These are phyloP conservation scores for Sphaerophoria rueppellii DNA, from an alignment of 2,888 invertebrate species.

Conservation along the genomic window DNA sequence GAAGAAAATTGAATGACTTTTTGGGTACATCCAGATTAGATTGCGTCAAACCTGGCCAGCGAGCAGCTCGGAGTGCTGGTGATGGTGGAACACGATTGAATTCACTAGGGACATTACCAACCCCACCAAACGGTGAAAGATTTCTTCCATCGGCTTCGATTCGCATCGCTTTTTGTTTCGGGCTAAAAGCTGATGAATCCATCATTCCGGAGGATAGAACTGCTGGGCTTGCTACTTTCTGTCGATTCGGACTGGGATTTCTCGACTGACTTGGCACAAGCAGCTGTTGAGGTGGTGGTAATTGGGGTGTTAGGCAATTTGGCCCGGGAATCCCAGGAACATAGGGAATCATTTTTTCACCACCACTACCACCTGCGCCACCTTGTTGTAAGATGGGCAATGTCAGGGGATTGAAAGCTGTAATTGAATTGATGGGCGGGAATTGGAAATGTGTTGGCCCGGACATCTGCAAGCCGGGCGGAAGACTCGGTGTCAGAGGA, in stretches of 20 bases:
- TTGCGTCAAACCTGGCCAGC: conserved; percentile 75
- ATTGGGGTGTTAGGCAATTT: conserved; percentile 83
- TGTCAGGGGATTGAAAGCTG: conserved; percentile 88
- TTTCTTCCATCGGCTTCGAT: conserved; percentile 74
- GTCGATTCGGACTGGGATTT: conserved; percentile 78
- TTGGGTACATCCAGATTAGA: conserved; percentile 74
- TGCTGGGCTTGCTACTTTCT: conserved; percentile 78
- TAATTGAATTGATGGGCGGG: conserved; percentile 87
- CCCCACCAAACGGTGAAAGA: conserved; percentile 79
- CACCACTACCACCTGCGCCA: conserved; percentile 77
- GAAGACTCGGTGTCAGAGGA: conserved; percentile 84
- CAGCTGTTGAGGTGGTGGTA: conserved; percentile 80
- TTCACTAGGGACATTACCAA: conserved; percentile 79
- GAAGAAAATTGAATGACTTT: conserved; percentile 81
- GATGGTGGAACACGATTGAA: conserved; percentile 79
- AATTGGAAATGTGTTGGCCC: conserved; percentile 84
- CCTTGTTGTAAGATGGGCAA: conserved; percentile 84
- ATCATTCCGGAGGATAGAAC: conserved; percentile 41
- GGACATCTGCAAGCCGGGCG: conserved; percentile 80
- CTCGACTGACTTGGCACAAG: conserved; percentile 74
- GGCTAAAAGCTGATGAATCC: conserved; percentile 52
- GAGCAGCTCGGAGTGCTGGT: conserved; percentile 77
- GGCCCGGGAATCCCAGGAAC: conserved; percentile 95
- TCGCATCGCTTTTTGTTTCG: conserved; percentile 51
- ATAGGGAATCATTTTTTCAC: conserved; percentile 90